A percentile compares a stretch with the other conserved stretches of the same genome.
Conservation (phyloP, 2,888 invertebrate genomes). For the Ypsolopha scabrella region DNA sequence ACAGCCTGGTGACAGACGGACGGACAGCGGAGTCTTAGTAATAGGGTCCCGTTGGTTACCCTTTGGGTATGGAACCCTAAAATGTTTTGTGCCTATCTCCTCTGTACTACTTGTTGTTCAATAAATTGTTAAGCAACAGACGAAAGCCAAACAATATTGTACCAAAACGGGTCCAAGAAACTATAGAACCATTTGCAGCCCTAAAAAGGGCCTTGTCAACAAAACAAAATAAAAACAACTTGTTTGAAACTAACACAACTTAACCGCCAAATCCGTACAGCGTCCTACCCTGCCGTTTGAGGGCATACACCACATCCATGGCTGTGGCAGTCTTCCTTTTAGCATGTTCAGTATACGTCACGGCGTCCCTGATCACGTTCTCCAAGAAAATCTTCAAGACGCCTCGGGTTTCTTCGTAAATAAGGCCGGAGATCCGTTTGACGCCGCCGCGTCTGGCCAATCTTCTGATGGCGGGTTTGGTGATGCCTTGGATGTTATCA, state of each 20-base stretch:
- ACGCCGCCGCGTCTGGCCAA: conserved; percentile 79
- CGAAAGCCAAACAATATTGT: no score
- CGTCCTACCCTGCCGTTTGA: conserved; percentile 85
- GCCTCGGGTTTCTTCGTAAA: conserved; percentile 84
- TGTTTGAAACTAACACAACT: neutral
- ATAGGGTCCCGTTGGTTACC: no score
- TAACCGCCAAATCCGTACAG: conserved; percentile 84
- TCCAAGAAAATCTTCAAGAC: conserved; percentile 86
- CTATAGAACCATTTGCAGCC: conserved; percentile 22
- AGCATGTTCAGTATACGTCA: conserved; percentile 88
- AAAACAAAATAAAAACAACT: neutral
- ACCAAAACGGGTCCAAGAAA: no score
- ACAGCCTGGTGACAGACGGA: no score
- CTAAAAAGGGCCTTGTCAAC: conserved; percentile 37
- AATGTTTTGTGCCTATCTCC: no score
- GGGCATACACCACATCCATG: conserved; percentile 90
- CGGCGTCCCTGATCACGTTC: conserved; percentile 87
- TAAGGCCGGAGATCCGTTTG: conserved; percentile 79
- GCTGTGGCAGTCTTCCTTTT: conserved; percentile 90
- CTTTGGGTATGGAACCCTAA: no score
- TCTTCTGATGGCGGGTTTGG: conserved; percentile 82
- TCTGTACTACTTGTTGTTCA: no score
- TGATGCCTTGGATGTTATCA: conserved; percentile 85
- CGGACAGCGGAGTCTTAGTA: no score
- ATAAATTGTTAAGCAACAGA: no score